A percentile compares a stretch with the other conserved stretches of the same genome.
phyloP scores from a whole-genome alignment of 92 coral and sea anemone species.

The Porites cylindrica region DNA sequence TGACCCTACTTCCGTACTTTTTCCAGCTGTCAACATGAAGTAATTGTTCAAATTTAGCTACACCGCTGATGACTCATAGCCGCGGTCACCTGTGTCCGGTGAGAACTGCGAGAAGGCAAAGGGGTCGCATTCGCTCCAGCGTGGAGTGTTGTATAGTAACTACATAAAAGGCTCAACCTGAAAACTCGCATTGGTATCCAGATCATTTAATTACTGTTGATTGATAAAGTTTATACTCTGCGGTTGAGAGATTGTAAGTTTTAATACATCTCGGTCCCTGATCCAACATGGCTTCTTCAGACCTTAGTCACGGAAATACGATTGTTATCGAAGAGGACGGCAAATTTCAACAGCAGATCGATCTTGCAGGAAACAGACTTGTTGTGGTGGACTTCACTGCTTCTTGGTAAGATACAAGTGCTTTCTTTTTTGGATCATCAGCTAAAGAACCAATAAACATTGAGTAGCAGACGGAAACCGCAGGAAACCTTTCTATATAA shows the following conservation, averaged over 20 bases:
- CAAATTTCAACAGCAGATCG: conserved; percentile 81
- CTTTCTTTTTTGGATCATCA: not conserved
- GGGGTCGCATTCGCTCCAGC: not conserved
- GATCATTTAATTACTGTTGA: not conserved
- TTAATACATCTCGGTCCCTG: not conserved
- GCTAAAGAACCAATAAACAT: not conserved
- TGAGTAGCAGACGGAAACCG: not conserved
- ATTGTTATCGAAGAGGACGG: conserved; percentile 79
- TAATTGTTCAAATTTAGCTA: not conserved
- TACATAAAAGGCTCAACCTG: too few relatives aligned
- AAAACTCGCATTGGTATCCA: not conserved
- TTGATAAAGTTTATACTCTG: not conserved
- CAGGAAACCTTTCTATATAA: not conserved
- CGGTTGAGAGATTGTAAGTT: not conserved
- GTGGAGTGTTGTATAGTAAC: too few relatives aligned
- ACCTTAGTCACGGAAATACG: conserved; percentile 82
- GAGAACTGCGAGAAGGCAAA: too few relatives aligned
- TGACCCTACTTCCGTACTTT: too few relatives aligned
- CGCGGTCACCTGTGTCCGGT: too few relatives aligned
- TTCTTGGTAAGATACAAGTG: conserved; percentile 74
- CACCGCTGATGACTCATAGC: conserved; percentile 33
- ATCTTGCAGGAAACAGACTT: conserved; percentile 81
- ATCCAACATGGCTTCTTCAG: conserved; percentile 67
- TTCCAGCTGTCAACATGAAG: conserved; percentile 24
- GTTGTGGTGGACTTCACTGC: conserved; percentile 96